These are phyloP conservation scores for Centropus unirufus DNA, from an alignment of 2,113 vertebrate genomes.

Conservation along the genomic window DNA sequence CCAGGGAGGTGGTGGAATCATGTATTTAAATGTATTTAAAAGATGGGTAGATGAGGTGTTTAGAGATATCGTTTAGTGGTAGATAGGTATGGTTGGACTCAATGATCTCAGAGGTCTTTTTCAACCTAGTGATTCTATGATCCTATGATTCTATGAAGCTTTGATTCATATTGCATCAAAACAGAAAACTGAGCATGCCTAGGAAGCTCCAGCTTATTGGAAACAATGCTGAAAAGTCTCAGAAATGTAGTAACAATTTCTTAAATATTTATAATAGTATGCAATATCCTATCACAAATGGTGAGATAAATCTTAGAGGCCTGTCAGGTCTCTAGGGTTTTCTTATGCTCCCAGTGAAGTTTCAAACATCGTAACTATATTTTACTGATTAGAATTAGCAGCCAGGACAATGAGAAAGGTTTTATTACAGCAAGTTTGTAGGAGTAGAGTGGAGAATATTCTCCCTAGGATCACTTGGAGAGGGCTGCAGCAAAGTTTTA, in stretches of 20 bases:
- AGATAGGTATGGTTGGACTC: too few species aligned
- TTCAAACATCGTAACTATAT: background rate
- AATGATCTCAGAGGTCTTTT: too few species aligned
- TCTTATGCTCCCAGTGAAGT: background rate
- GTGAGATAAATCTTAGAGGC: background rate
- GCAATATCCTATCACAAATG: background rate
- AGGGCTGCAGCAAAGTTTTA: background rate
- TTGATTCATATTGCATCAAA: background rate
- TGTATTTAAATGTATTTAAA: too few species aligned
- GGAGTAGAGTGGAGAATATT: background rate
- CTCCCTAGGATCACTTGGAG: background rate
- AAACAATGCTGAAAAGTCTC: background rate
- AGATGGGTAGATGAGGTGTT: too few species aligned
- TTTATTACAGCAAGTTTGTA: background rate
- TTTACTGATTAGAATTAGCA: background rate
- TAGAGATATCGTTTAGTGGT: too few species aligned
- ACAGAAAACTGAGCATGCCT: background rate
- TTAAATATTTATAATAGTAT: background rate
- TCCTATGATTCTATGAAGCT: background rate
- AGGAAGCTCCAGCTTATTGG: background rate
- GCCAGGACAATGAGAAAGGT: background rate
- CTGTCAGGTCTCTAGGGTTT: background rate
- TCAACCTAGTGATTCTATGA: too few species aligned
- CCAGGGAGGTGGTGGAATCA: too few species aligned
- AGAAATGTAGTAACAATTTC: background rate